Conservation (phyloP, 1,140 invertebrate species). For the Stenopsyche tienmushanensis region DNA sequence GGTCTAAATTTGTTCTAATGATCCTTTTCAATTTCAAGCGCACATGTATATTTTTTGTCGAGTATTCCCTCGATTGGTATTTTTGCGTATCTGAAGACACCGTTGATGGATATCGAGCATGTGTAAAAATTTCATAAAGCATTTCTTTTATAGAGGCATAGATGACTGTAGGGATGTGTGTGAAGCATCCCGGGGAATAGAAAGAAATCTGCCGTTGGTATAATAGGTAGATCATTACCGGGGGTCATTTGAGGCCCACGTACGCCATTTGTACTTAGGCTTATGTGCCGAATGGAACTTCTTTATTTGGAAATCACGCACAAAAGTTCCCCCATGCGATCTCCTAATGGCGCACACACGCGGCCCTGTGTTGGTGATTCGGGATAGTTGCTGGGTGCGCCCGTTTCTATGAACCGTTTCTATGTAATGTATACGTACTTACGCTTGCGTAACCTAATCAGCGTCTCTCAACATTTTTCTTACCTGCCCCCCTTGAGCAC, state of each 20-base stretch:
- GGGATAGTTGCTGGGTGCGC: slow-evolving; percentile 34
- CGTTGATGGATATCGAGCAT: no score
- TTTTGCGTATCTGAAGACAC: no score
- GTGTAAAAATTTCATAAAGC: no score
- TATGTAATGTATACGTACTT: neutral
- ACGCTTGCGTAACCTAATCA: neutral
- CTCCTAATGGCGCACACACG: neutral
- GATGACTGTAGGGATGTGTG: no score
- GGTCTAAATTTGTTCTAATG: no score
- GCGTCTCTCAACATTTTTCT: neutral
- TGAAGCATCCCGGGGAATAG: neutral
- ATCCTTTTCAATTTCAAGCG: no score
- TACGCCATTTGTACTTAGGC: slow-evolving; percentile 31
- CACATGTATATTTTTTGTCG: no score
- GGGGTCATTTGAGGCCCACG: slow-evolving; percentile 33
- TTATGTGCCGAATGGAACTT: slow-evolving; percentile 30
- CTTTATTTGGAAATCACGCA: slow-evolving; percentile 39
- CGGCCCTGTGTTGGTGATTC: neutral
- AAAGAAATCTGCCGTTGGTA: slow-evolving; percentile 16
- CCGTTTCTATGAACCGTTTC: slow-evolving; percentile 5
- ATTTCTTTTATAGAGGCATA: no score
- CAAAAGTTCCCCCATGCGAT: slow-evolving; percentile 17
- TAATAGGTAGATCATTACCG: slow-evolving; percentile 34
- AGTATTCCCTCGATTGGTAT: no score
- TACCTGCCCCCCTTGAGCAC: neutral